Conservation (phyloP, 2,888 invertebrate species). For the Ormyrus labotus region DNA sequence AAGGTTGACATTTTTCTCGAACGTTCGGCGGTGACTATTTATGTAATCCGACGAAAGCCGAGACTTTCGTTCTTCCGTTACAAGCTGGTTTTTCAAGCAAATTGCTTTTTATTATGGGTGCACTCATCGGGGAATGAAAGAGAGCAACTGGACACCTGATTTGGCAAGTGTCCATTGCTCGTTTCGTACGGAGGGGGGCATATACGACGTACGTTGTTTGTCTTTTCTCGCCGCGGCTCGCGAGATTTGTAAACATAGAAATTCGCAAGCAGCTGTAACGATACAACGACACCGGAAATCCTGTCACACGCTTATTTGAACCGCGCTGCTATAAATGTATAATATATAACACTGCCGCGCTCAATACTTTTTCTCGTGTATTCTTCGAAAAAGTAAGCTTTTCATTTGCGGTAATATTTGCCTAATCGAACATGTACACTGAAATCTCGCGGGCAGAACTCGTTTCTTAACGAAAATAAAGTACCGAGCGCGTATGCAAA, state of each 20-base stretch:
- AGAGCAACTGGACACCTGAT: slow-evolving; percentile 8
- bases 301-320: slow-evolving; percentile 47
- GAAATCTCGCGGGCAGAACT: too few relatives aligned
- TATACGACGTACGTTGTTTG: neutral
- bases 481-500: too few relatives aligned
- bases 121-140: neutral
- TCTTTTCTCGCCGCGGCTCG: neutral
- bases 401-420: neutral
- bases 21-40: slow-evolving; percentile 7
- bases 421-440: too few relatives aligned
- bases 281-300: slow-evolving; percentile 31
- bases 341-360: too few relatives aligned
- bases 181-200: neutral
- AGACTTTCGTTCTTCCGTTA: too few relatives aligned
- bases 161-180: slow-evolving; percentile 26
- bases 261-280: slow-evolving; percentile 8
- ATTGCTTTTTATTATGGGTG: too few relatives aligned
- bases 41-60: slow-evolving; percentile 31
- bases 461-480: too few relatives aligned
- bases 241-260: slow-evolving; percentile 2
- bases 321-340: too few relatives aligned
- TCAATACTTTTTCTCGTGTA: neutral
- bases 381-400: neutral
- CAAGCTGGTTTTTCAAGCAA: too few relatives aligned
- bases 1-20: slow-evolving; percentile 43